Evolutionary conservation across 2,888 invertebrate genomes (phyloP), one percentile per base, ranked within the genome.

Genomic region (Girardia tigrina): DNA sequence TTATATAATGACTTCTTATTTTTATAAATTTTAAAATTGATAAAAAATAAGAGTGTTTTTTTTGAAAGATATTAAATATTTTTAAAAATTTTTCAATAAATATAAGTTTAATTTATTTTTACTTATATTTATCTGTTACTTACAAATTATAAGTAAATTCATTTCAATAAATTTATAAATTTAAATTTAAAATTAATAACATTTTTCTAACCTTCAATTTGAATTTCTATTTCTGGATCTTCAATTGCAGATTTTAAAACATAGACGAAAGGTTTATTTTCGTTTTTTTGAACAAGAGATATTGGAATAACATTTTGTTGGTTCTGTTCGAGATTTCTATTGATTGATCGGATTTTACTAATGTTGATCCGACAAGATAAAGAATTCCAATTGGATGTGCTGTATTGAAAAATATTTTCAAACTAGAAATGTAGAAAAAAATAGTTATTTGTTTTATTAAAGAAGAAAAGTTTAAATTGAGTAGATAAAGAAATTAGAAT

Each of bases 381-480:
- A 20, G 56, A 56, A 56, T 56, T 56, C 56, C 56, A 56, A 16
- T 56, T 56, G n/a, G 56, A 56, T n/a, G 56, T 56, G n/a, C 56
- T 56, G 23, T 56, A 56, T 56, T 56, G 20, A 56, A 56, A 56
- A 56, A 56, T 56, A 56, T 56, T 56, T 56, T 56, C 56, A 56
- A 56, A 56, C 56, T 56, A 23, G 23, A 56, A 56, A 56, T 56
- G 23, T n/a, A n/a, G n/a, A n/a, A n/a, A n/a, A n/a, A n/a, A n/a
- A n/a, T n/a, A n/a, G n/a, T n/a, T n/a, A n/a, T n/a, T n/a, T n/a
- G n/a, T n/a, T n/a, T n/a, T n/a, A n/a, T n/a, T n/a, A n/a, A n/a
- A n/a, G n/a, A n/a, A n/a, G n/a, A n/a, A n/a, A n/a, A n/a, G n/a
- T n/a, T n/a, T n/a, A n/a, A n/a, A n/a, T n/a, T n/a, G n/a, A n/a